Percentiles rank a stretch among this genome's conserved stretches.
Evolutionary conservation across 2,113 vertebrate genomes (phyloP).

Genomic region (Phodopus roborovskii): DNA sequence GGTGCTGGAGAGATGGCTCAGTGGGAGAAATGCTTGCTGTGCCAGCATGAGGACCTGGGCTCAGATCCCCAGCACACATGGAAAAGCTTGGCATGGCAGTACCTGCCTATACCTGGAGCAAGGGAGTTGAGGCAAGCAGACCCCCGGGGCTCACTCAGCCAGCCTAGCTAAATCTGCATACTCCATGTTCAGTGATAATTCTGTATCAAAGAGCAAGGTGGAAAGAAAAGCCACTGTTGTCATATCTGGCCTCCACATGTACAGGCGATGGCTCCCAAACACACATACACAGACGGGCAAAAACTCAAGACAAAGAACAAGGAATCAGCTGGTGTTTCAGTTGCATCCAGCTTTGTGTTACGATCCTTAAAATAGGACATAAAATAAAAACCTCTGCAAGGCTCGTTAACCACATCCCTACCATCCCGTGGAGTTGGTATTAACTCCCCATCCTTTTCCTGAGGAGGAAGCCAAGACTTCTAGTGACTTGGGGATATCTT

Average conservation of each 20-base stretch:
- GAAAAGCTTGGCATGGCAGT: background rate
- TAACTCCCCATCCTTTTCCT: background rate
- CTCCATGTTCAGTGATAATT: background rate
- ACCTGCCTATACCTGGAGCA: background rate
- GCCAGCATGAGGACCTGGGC: background rate
- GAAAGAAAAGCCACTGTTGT: background rate
- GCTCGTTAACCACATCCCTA: background rate
- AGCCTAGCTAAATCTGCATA: background rate
- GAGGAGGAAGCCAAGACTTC: background rate
- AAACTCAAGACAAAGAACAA: background rate
- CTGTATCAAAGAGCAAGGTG: too few relatives aligned
- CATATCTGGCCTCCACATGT: background rate
- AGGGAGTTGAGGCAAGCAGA: background rate
- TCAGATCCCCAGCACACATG: background rate
- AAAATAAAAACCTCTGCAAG: background rate
- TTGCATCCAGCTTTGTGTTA: background rate
- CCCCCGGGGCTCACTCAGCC: background rate
- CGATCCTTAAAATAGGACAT: background rate
- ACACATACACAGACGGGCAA: too few relatives aligned
- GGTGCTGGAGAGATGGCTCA: background rate
- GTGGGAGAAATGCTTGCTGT: background rate
- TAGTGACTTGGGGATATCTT: background rate
- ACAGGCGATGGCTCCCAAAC: background rate
- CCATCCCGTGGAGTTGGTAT: background rate
- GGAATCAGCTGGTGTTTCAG: background rate